phyloP scores from a whole-genome alignment of 2,888 invertebrate genomes.

The Leucophenga montana region DNA sequence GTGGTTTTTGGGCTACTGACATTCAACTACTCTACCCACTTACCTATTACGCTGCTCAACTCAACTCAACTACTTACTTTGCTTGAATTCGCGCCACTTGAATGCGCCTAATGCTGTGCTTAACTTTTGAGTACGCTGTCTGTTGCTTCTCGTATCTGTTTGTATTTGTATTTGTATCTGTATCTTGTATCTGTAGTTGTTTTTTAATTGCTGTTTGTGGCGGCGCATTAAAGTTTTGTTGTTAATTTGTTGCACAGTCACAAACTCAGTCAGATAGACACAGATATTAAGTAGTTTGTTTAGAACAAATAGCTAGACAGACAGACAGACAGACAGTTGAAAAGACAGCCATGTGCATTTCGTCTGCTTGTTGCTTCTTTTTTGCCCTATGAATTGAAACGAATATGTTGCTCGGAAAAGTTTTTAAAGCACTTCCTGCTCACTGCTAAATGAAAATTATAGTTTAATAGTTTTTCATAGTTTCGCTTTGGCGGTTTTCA shows the following conservation, averaged over 20 bases:
- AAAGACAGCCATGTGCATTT: not conserved
- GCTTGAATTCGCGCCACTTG: too few relatives aligned
- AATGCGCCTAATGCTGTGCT: not conserved
- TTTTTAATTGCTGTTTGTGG: constrained; percentile 53
- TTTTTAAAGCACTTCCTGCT: not conserved
- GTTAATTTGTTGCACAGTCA: constrained; percentile 60
- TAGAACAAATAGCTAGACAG: not conserved
- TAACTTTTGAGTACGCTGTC: constrained; percentile 11
- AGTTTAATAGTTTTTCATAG: not conserved
- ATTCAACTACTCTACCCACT: not conserved
- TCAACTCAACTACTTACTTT: too few relatives aligned
- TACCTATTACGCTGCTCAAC: too few relatives aligned
- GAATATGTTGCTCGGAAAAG: not conserved
- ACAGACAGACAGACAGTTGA: not conserved
- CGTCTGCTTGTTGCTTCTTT: not conserved
- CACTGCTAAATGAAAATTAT: not conserved
- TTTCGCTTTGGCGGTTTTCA: not conserved
- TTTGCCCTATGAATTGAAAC: not conserved
- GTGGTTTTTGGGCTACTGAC: not conserved
- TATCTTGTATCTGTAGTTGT: constrained; percentile 31
- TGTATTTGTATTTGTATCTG: constrained; percentile 26
- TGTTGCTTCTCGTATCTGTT: constrained; percentile 29
- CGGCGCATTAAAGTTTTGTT: constrained; percentile 49
- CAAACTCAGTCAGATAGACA: constrained; percentile 34
- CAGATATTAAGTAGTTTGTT: not conserved